Percentiles rank a stretch among this genome's conserved stretches.
phyloP scores from a whole-genome alignment of 2,888 invertebrate species.

The Chrysina gloriosa region DNA sequence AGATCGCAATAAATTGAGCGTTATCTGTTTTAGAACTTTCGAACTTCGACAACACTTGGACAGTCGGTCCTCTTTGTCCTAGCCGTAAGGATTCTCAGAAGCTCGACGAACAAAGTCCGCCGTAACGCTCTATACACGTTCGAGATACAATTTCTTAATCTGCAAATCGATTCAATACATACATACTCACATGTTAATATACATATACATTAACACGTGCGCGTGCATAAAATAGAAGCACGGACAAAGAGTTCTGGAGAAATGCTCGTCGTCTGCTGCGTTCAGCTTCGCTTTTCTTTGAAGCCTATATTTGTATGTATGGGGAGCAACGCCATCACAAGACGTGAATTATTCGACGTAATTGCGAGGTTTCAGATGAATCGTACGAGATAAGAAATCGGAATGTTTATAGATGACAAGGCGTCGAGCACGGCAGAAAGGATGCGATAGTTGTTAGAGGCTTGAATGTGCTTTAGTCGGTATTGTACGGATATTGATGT shows the following conservation, averaged over 20 bases:
- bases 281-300: slow-evolving; percentile 1
- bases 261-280: background rate
- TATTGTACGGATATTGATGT: too few relatives aligned
- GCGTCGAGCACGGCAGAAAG: background rate
- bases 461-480: too few relatives aligned
- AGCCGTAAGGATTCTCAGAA: slow-evolving; percentile 17
- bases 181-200: background rate
- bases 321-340: background rate
- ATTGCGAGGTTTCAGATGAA: background rate
- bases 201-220: background rate
- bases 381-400: background rate
- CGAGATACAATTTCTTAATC: slow-evolving; percentile 30
- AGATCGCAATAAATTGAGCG: too few relatives aligned
- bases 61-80: background rate
- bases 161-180: slow-evolving; percentile 22
- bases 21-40: slow-evolving; percentile 18
- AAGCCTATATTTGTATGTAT: background rate
- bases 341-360: background rate
- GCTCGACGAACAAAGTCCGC: background rate
- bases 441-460: background rate
- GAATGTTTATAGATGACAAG: background rate
- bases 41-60: background rate
- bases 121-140: slow-evolving; percentile 13
- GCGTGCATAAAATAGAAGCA: background rate
- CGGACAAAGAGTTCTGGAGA: slow-evolving; percentile 5